Evolutionary conservation across 2,888 invertebrate species (phyloP), one percentile per base, ranked within the genome.

Genomic region (Tiliacea aurago): DNA sequence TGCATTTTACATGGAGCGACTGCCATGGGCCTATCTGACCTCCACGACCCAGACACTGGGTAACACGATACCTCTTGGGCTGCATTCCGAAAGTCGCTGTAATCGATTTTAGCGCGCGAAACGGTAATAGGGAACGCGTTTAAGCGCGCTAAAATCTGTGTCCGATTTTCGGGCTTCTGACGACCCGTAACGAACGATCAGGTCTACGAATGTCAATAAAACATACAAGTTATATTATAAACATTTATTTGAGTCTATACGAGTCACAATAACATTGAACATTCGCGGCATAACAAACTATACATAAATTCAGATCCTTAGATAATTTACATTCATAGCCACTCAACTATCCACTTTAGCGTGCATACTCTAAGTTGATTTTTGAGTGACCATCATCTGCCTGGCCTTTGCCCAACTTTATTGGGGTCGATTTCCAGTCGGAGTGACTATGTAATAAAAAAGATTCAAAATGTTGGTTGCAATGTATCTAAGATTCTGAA

Each of bases 201-300:
- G 20, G 20, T 33, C 6, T 1, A 58, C 20, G 11, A 51, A 51
- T n/a, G n/a, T 9, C 43, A 76, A 65, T 13, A 28, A 63, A 65
- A 62, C 37, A 66, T 13, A 62, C 4, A 20, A 0, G 7, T 18
- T 63, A 67, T 4, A 43, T 70, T 56, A 55, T 83, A 73, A 83
- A 83, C 79, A 81, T 83, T 80, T 81, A 78, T 83, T 82, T 63
- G 53, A 61, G 41, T 82, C 23, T 70, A 78, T 37, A 81, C 18
- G n/a, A 37, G 55, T 51, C 58, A 80, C 73, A 33, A 56, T 33
- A 49, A 76, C 53, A 75, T 70, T 67, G 15, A 77, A 72, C 73
- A 72, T 58, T 80, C 65, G 61, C 23, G 51, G 62, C 33, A 15
- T 62, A 69, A 67, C 45, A 51, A 41, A 73, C 28, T 77, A 49